A percentile compares a stretch with the other conserved stretches of the same genome.
phyloP scores from a whole-genome alignment of 2,113 vertebrate species.

The Zosterops borbonicus region DNA sequence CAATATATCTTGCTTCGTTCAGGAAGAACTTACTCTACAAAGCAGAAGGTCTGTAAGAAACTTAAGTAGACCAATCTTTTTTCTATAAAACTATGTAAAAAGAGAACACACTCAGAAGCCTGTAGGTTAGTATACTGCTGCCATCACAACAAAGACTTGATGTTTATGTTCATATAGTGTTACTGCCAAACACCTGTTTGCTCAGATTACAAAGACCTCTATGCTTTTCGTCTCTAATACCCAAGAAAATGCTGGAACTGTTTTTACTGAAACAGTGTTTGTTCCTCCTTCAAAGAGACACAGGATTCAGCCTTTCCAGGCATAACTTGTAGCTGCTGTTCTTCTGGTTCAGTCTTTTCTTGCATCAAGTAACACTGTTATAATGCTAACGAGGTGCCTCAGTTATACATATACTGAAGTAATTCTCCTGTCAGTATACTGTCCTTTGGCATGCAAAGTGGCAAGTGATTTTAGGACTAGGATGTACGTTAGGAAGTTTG shows the following conservation, averaged over 20 bases:
- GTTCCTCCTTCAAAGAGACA: not conserved
- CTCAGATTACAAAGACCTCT: not conserved
- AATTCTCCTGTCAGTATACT: not conserved
- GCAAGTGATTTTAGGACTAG: not conserved
- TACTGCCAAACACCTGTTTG: not conserved
- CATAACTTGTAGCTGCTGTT: not conserved
- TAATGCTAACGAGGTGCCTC: not conserved
- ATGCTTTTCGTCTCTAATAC: not conserved
- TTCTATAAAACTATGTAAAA: not conserved
- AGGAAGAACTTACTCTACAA: not conserved
- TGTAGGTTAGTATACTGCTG: not conserved
- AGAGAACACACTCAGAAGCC: not conserved
- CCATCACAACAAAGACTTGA: not conserved
- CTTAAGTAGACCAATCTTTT: not conserved
- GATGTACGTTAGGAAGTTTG: not conserved
- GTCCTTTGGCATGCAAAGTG: not conserved
- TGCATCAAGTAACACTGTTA: not conserved
- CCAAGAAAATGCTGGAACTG: not conserved
- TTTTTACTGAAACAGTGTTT: not conserved
- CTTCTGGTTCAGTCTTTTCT: not conserved
- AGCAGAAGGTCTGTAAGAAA: not conserved
- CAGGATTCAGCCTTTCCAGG: not conserved
- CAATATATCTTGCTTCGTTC: not conserved
- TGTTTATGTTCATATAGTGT: not conserved
- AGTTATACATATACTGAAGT: not conserved